Evolutionary conservation across 2,113 vertebrate genomes (phyloP), one percentile per base, ranked within the genome.

Genomic region (Bubo scandiacus): DNA sequence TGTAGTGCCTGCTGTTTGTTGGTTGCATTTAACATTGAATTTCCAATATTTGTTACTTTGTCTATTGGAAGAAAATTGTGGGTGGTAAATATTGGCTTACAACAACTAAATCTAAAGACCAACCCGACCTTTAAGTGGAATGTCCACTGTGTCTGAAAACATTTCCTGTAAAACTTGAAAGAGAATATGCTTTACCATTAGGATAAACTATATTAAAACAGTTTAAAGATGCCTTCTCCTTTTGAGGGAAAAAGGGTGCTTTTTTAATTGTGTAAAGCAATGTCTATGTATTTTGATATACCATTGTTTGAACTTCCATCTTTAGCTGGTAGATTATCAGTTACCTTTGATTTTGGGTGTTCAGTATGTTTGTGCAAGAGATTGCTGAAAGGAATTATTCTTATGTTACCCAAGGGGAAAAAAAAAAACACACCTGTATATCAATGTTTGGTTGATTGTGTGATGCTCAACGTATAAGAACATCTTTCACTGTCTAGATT

Each of bases 81-180:
- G 89, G 81, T 90, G 90, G 72, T 84, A 91, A 96, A 89, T 72
- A 96, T 84, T 90, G 86, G 81, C 96, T 84, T 91, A 85, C 54
- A 94, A 47, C 45, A 95, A 47, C 58, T 74, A 62, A 90, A 94
- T 95, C 66, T 68, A 49, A 94, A 90, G 80, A 85, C 66, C n/a
- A 95, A 75, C 97, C 96, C 91, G 87, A 66, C 62, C 82, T 55
- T 75, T 63, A 81, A 92, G 97, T 95, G 87, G 96, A 87, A 94
- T 52, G 78, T 95, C 96, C 97, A 86, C 96, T 91, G 30, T 71
- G 77, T 92, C 89, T 94, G 94, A 97, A 93, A 98, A 97, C 97
- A 98, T 98, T 98, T 99, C 98, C 99, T 99, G 99, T 98, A 98
- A 98, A 98, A 99, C 99, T 99, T 99, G 99, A 99, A 98, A 95